A percentile compares a stretch with the other conserved stretches of the same genome.
Conservation (phyloP, 2,797 vertebrate species). For the Aplochiton taeniatus region DNA sequence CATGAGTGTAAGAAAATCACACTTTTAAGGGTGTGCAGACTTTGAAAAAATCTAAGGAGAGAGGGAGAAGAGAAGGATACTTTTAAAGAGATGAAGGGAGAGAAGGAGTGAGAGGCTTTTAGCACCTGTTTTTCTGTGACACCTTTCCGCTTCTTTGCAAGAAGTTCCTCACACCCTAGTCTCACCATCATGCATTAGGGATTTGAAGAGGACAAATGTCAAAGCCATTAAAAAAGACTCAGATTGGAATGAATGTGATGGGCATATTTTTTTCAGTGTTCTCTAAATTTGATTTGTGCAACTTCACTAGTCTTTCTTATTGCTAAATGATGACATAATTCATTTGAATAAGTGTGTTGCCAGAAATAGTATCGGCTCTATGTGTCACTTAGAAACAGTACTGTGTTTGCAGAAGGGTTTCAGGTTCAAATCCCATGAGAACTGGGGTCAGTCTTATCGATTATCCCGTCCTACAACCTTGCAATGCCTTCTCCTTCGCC, state of each 20-base stretch:
- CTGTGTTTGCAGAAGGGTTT: constrained; percentile 38
- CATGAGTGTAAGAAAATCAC: constrained; percentile 5
- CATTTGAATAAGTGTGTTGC: constrained; percentile 48
- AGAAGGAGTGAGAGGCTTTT: constrained; percentile 30
- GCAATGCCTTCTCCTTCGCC: constrained; percentile 15
- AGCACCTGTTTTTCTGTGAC: constrained; percentile 44
- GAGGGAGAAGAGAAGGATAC: background rate
- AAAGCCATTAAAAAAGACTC: constrained; percentile 30
- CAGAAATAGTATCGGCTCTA: constrained; percentile 44
- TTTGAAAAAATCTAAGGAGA: constrained; percentile 21
- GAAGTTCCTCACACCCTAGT: constrained; percentile 7
- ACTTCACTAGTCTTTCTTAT: too few species aligned
- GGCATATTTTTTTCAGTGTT: too few species aligned
- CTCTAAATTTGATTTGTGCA: too few species aligned
- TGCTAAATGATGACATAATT: constrained; percentile 31
- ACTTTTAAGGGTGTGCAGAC: constrained; percentile 15
- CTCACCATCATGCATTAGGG: constrained; percentile 34
- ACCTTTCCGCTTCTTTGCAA: constrained; percentile 35
- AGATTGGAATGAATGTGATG: constrained; percentile 6
- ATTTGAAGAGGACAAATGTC: constrained; percentile 30
- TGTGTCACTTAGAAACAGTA: constrained; percentile 44
- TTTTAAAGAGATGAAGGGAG: background rate
- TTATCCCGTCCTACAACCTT: constrained; percentile 40
- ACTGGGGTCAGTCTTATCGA: constrained; percentile 48
- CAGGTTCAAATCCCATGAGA: constrained; percentile 38